Evolutionary conservation across 2,797 vertebrate species (phyloP), one percentile per base, ranked within the genome.

Genomic region (Pygocentrus nattereri): DNA sequence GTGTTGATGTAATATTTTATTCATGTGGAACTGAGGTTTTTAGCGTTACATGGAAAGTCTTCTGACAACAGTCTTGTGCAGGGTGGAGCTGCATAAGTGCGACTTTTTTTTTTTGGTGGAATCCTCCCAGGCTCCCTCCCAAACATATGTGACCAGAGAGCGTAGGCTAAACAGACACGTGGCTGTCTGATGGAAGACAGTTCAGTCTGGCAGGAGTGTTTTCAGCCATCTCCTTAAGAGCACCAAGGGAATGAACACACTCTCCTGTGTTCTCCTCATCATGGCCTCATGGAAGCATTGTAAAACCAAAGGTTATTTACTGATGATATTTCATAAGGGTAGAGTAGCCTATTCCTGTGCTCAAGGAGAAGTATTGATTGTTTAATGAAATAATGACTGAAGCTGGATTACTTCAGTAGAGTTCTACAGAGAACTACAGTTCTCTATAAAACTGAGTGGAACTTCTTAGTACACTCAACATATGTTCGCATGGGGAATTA

Each of bases 131-230:
- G 67, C 41, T 78, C 27, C 8, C 21, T 78, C 72, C 83, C 78
- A 86, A 82, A 81, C 79, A 76, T 78, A 76, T 82, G 83, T 78
- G 79, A 79, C 52, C 79, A 81, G 61, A 81, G 73, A 65, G 18
- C 27, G 68, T 77, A 77, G 79, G 73, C 78, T 84, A 61, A 84
- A 80, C 69, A 85, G 79, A 84, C 68, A 64, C 50, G 23, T 75
- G 73, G 77, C 83, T 74, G 64, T 62, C 41, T 25, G 75, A 80
- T 67, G 65, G 72, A 82, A 56, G 75, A 50, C 59, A 18, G n/a
- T 30, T 49, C 44, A 77, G 59, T 73, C 56, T 54, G 31, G 56
- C 44, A 19, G 67, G 31, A 64, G 31, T 49, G 52, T 64, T 31
- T 16, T 5, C 44, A 70, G 59, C 21, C 49, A 25, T 54, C 49